phyloP scores from a whole-genome alignment of 1,140 invertebrate species.

The Calosoma granatense region DNA sequence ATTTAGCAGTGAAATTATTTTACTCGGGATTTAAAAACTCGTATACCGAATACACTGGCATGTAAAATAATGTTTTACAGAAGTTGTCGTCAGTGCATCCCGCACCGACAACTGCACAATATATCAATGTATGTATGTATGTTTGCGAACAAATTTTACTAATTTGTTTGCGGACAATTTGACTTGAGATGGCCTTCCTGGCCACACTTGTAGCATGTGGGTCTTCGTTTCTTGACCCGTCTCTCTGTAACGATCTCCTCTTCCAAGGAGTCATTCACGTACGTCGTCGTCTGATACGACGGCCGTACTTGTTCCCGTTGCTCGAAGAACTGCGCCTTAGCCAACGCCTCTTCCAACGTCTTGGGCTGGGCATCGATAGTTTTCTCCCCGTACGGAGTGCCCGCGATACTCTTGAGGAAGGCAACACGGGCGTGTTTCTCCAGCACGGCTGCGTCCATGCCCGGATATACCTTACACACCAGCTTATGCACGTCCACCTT shows the following conservation, averaged over 20 bases:
- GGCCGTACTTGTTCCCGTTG: background rate
- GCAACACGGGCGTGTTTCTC: constrained; percentile 1
- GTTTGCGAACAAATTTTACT: background rate
- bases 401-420: background rate
- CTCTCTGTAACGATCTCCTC: background rate
- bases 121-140: constrained; percentile 5
- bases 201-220: background rate
- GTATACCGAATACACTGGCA: no score
- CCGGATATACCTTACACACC: background rate
- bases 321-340: background rate
- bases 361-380: background rate
- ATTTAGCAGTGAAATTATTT: no score
- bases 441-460: background rate
- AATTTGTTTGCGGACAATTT: constrained; percentile 8
- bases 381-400: background rate
- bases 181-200: background rate
- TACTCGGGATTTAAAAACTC: no score
- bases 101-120: background rate
- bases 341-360: background rate
- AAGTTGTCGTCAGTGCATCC: background rate
- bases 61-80: background rate
- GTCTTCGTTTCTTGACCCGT: background rate
- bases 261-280: background rate
- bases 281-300: background rate
- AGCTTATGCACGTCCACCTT: background rate